phyloP scores from a whole-genome alignment of 1,140 invertebrate genomes.

The Teleopsis dalmanni region DNA sequence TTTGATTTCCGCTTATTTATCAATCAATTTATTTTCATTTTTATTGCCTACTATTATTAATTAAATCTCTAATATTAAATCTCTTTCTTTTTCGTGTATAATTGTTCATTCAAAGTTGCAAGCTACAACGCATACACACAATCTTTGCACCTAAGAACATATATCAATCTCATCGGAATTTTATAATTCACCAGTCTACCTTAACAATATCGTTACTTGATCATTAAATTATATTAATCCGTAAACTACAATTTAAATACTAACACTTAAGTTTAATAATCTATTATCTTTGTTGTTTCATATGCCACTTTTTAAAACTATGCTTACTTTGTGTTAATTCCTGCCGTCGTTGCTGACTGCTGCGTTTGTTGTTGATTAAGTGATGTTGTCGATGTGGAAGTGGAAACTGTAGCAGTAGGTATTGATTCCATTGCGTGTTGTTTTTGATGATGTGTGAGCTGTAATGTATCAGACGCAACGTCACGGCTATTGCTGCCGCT shows the following conservation, averaged over 20 bases:
- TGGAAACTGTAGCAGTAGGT: not conserved
- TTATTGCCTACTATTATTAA: conserved; percentile 2
- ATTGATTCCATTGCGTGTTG: conserved; percentile 4
- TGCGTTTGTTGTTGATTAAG: conserved; percentile 2
- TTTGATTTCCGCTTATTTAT: conserved; percentile 34
- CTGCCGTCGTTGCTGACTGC: not conserved
- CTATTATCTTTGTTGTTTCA: not conserved
- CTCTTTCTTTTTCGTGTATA: not conserved
- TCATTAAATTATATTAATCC: too few relatives aligned
- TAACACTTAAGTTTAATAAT: not conserved
- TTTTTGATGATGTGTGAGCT: conserved; percentile 3
- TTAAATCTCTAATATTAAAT: conserved; percentile 5
- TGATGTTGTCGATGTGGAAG: conserved; percentile 1
- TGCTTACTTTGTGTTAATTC: conserved; percentile 3
- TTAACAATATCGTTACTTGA: too few relatives aligned
- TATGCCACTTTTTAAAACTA: conserved; percentile 1
- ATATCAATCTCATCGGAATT: not conserved
- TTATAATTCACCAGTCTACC: too few relatives aligned
- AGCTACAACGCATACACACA: not conserved
- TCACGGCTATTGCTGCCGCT: not conserved
- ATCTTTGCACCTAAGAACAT: not conserved
- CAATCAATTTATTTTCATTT: not conserved
- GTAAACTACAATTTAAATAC: too few relatives aligned
- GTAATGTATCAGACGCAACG: not conserved
- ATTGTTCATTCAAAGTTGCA: not conserved